Evolutionary conservation across 2,113 vertebrate genomes (phyloP), one percentile per base, ranked within the genome.

Genomic region (Toxotes chatareus): DNA sequence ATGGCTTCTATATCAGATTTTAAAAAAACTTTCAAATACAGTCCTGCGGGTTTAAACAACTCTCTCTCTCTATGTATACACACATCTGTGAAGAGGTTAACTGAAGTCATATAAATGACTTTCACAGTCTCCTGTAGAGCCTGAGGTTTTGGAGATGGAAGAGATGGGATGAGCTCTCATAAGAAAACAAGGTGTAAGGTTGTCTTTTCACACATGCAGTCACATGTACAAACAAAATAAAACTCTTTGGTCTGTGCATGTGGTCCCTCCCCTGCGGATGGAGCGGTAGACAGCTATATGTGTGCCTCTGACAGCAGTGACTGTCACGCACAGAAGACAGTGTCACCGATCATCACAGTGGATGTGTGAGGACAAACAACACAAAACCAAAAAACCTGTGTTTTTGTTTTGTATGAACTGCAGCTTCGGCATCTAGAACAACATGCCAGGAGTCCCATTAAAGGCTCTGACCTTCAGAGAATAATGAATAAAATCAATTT

Each of bases 21-120:
- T 17, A 10, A 38, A 13, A 23, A 17, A 64, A 60, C 23, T 23
- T 2, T 13, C 4, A 71, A 49, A 71, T 11, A 16, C 3, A 47
- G n/a, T 64, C 73, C 21, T 66, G 36, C 60, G 51, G 14, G 36
- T 68, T 65, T 51, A 27, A 73, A 57, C 13, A 51, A 55, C 63
- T 5, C 40, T 32, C 63, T 5, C 40, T 32, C 16, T 7, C 34
- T 46, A 53, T 27, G 27, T 27, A 27, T 27, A 27, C 27, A 27
- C 27, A 27, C 27, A 27, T 27, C 27, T 27, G 27, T 27, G 27
- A 44, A 51, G 21, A 56, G 63, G 75, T 63, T 57, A 27, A 27
- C 27, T 27, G 53, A 68, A 56, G 31, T 27, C 27, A 27, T 27
- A 27, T 27, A 27, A 27, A 27, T 27, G 27, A 27, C 27, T 27